These are phyloP conservation scores for Batillaria attramentaria DNA, from an alignment of 1,140 invertebrate genomes.

Conservation along the genomic window DNA sequence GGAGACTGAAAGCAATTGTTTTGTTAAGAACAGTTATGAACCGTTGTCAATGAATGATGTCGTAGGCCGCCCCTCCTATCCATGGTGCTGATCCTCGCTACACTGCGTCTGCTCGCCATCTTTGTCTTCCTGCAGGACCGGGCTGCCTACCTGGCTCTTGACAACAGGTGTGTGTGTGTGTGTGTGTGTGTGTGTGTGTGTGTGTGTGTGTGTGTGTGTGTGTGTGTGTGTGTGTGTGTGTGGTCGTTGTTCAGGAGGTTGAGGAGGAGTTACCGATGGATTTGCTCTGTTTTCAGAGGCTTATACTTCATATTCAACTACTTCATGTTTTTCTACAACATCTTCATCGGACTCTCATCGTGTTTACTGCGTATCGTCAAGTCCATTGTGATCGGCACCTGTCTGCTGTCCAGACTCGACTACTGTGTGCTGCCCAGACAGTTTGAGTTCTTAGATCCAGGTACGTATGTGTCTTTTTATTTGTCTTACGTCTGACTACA, in stretches of 20 bases:
- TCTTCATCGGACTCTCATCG: constrained; percentile 50
- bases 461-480: constrained; percentile 30
- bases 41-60: background rate
- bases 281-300: constrained; percentile 38
- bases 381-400: constrained; percentile 41
- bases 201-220: background rate
- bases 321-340: constrained; percentile 57
- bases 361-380: constrained; percentile 51
- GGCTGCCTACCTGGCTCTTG: constrained; percentile 35
- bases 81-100: background rate
- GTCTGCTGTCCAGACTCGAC: constrained; percentile 48
- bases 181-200: background rate
- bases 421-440: constrained; percentile 44
- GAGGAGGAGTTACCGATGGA: too few species aligned
- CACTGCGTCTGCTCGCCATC: constrained; percentile 30
- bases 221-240: background rate
- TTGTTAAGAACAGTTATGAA: background rate
- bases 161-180: constrained; percentile 39
- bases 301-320: constrained; percentile 44
- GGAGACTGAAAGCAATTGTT: too few species aligned
- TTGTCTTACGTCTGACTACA: too few species aligned
- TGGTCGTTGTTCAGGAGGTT: background rate
- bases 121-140: constrained; percentile 39
- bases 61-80: constrained; percentile 32
- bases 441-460: constrained; percentile 52